phyloP scores from a whole-genome alignment of 1,140 invertebrate species.

The Metaphire vulgaris region DNA sequence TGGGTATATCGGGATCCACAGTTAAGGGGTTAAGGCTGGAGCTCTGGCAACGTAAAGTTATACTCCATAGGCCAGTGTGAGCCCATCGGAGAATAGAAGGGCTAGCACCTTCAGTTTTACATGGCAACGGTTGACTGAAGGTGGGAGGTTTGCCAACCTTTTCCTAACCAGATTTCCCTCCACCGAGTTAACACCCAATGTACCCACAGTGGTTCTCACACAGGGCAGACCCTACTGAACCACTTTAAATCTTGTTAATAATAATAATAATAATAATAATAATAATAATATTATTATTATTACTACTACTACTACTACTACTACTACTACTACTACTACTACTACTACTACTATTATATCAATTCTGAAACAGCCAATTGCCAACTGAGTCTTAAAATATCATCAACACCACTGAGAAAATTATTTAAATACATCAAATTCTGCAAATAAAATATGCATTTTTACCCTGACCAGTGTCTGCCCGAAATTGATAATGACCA shows the following conservation, averaged over 20 bases:
- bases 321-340: background rate
- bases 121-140: no score
- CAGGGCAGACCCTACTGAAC: no score
- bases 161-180: no score
- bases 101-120: no score
- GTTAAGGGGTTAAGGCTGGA: background rate
- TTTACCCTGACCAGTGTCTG: slow-evolving; percentile 1
- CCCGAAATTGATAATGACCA: slow-evolving; percentile 15
- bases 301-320: background rate
- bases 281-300: background rate
- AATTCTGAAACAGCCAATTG: background rate
- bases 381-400: background rate
- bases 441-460: background rate
- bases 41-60: no score
- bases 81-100: no score
- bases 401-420: background rate
- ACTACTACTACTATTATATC: background rate
- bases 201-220: no score
- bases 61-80: no score
- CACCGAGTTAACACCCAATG: no score
- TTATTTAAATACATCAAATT: background rate
- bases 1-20: no score
- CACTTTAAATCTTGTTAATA: no score
- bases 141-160: no score
- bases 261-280: background rate